These are phyloP conservation scores for Hippocampus comes DNA, from an alignment of 2,113 vertebrate species.

Conservation along the genomic window DNA sequence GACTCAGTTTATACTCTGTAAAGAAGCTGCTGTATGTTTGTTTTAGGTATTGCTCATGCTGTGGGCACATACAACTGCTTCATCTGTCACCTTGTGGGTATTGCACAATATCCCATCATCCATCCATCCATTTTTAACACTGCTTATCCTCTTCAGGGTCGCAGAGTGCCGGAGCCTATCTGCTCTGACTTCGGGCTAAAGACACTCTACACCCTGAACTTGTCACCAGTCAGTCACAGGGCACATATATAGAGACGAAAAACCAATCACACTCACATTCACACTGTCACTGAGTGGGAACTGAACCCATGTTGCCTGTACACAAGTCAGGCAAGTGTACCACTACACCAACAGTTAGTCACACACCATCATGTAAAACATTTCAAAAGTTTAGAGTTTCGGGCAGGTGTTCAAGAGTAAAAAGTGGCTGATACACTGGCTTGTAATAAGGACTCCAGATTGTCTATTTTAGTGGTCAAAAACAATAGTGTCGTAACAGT, in stretches of 20 bases:
- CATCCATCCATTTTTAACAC: too few relatives aligned
- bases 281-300: too few relatives aligned
- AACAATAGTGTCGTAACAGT: not conserved
- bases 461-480: not conserved
- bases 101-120: not conserved
- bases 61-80: not conserved
- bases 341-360: too few relatives aligned
- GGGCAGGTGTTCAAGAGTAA: not conserved
- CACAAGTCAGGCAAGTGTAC: too few relatives aligned
- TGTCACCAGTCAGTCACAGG: too few relatives aligned
- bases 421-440: not conserved
- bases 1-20: constrained; percentile 31
- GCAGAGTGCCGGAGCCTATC: too few relatives aligned
- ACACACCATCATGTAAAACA: not conserved
- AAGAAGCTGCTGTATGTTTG: constrained; percentile 23
- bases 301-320: too few relatives aligned
- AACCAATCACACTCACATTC: too few relatives aligned
- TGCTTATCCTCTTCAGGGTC: too few relatives aligned
- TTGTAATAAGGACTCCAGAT: not conserved
- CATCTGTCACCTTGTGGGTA: not conserved
- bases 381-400: not conserved
- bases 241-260: too few relatives aligned
- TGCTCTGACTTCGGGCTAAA: too few relatives aligned
- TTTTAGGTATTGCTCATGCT: not conserved
- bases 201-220: too few relatives aligned